Conservation (phyloP, 2,797 vertebrate species). For the Enteromius thamalakanensis region DNA sequence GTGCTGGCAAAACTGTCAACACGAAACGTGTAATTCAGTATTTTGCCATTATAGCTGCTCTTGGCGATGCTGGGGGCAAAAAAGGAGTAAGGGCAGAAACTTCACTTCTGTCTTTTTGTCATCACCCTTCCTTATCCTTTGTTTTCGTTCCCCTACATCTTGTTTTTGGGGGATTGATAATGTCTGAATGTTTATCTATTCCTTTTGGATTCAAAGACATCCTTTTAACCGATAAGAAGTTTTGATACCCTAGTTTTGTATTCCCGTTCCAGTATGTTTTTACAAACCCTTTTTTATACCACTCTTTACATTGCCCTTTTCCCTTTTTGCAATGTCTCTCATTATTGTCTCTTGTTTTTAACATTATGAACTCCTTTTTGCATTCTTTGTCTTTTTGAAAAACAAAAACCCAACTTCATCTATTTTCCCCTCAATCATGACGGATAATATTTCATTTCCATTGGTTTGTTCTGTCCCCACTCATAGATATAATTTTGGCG, state of each 20-base stretch:
- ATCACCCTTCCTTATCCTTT: constrained; percentile 36
- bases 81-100: constrained; percentile 84
- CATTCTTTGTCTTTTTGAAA: constrained; percentile 28
- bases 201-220: constrained; percentile 29
- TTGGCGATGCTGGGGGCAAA: constrained; percentile 88
- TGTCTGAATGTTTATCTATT: constrained; percentile 29
- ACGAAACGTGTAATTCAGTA: constrained; percentile 98
- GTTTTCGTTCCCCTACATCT: constrained; percentile 40
- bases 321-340: constrained; percentile 39
- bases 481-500: constrained; percentile 1
- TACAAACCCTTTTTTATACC: constrained; percentile 49
- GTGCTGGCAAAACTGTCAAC: constrained; percentile 98
- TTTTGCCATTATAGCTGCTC: constrained; percentile 92
- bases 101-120: constrained; percentile 42
- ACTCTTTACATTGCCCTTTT: constrained; percentile 36
- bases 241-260: constrained; percentile 36
- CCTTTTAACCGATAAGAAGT: constrained; percentile 48
- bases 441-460: constrained; percentile 50
- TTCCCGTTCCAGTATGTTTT: constrained; percentile 46
- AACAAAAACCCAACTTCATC: constrained; percentile 7
- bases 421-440: constrained; percentile 35
- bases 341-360: constrained; percentile 36
- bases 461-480: constrained; percentile 1
- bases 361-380: constrained; percentile 25
- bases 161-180: constrained; percentile 28